Conservation (phyloP, 2,113 vertebrate genomes). For the Dendrocopos noguchii region DNA sequence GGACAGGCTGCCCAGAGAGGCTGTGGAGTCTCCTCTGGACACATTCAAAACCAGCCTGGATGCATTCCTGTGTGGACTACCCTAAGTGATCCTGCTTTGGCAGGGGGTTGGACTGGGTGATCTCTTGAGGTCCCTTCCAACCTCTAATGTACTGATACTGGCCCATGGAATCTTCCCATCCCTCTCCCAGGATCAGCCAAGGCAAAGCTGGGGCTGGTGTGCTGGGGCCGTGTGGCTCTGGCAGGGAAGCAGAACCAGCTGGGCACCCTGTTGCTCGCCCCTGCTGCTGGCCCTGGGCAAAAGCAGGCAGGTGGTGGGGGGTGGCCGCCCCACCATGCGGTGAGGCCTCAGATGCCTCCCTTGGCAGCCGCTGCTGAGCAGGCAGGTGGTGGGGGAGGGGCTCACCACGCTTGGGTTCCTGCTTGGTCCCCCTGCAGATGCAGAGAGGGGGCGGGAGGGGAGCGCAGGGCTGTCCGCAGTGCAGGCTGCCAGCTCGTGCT, state of each 20-base stretch:
- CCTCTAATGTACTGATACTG: too few relatives aligned
- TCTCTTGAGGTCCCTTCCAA: too few relatives aligned
- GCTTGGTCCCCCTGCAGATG: background rate
- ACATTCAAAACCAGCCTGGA: too few relatives aligned
- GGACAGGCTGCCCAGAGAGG: too few relatives aligned
- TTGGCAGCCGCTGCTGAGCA: accelerated
- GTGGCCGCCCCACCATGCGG: accelerated
- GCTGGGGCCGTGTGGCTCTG: background rate
- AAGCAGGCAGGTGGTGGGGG: background rate
- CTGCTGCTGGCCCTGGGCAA: background rate
- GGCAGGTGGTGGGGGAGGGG: background rate
- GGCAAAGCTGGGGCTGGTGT: background rate
- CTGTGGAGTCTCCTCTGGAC: too few relatives aligned
- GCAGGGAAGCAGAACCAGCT: background rate
- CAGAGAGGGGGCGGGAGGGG: background rate
- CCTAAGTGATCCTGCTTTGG: too few relatives aligned
- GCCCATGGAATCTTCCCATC: too few relatives aligned
- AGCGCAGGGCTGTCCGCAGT: accelerated
- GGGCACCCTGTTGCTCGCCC: background rate
- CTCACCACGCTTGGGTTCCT: background rate
- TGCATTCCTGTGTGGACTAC: too few relatives aligned
- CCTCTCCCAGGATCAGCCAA: background rate
- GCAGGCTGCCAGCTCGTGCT: background rate
- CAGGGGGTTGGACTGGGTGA: too few relatives aligned
- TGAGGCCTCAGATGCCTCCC: accelerated